Evolutionary conservation across 2,888 invertebrate species (phyloP), one percentile per base, ranked within the genome.

Genomic region (Tolmerus cingulatus): DNA sequence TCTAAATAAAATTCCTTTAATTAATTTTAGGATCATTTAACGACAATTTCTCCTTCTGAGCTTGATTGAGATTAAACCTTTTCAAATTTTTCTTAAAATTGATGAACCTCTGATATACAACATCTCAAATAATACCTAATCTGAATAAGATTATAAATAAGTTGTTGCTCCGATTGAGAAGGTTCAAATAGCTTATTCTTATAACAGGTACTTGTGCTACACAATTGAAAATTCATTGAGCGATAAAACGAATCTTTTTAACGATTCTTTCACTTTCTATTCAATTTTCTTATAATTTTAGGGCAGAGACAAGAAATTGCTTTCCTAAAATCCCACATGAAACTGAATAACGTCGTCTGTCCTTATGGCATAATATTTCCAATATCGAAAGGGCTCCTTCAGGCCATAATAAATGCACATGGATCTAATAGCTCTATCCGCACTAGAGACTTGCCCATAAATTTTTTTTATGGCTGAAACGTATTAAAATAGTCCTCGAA

Each of bases 401-500:
- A 4, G 19, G 40, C 19, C n/a, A 19, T 43, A 78, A 78, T 78
- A 78, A 78, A 78, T 78, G 78, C 78, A 78, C 40, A 76, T 76
- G 34, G 76, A 76, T n/a, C 37, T 23, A 40, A 30, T 30, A 76
- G 76, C 27, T 76, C 40, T 76, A 66, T 76, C 78, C 43, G 78
- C 43, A 43, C 43, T 78, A 40, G 78, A 78, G 78, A 43, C 78
- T 78, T 19, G 43, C 40, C 78, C 43, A 37, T 23, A 43, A 40
- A 23, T 43, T 37, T 40, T n/a, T 40, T 78, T 78, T 78, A 78
- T 78, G 43, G 78, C 78, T 78, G 19, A 37, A 78, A 78, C 37
- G 78, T 78, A 78, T 78, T 78, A 78, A 78, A 78, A 43, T 40
- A 37, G 78, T 78, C 78, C 78, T 40, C 23, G 78, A 78, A 78